Base-by-base conservation (phyloP, 1,140 invertebrate genomes). In the Dreissena rostriformis region DNA sequence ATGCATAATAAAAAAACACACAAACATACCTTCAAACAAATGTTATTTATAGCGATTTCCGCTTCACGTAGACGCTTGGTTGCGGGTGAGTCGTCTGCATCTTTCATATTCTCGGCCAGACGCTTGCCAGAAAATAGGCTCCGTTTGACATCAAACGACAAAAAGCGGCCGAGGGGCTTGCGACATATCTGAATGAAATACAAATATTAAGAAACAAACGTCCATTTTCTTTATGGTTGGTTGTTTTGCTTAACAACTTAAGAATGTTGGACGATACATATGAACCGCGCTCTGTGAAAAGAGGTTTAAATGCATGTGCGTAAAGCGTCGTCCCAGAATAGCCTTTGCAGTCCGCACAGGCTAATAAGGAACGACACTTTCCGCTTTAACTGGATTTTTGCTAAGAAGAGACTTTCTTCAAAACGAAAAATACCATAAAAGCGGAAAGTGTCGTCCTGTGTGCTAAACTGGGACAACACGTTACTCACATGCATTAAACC, bases 101-200 rank as follows among this genome's bases (percentile, higher is more conserved):
- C 61, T 29, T 29, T 26, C 28, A 15, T 19, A 4, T 61, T 2
- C 15, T 82, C 79, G 24, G 68, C 4, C 7, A 49, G 71, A 29
- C 70, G 70, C 61, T 74, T 82, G 70, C 52, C 11, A 4, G 79
- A 73, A 63, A 82, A 82, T 29, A 82, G 68, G 71, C 79, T 82
- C 67, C 79, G 73, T 71, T 82, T 82, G 10, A 82, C 79, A 29
- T 82, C 79, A 29, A 82, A 82, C 19, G 79, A 82, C 79, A 82
- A 63, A 28, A 82, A 82, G 28, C 79, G 79, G 11, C 79, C 79
- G 11, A 82, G 71, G 1, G 79, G 79, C 22, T 72, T 71, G 19
- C 78, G 78, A 17, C 24, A 29, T 24, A 68, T 55, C 68, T 82
- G 74, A 61, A 14, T n/a, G n/a, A 19, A 61, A 61, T 4, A 11